Conservation (phyloP, 2,113 vertebrate species). For the Phainopepla nitens region DNA sequence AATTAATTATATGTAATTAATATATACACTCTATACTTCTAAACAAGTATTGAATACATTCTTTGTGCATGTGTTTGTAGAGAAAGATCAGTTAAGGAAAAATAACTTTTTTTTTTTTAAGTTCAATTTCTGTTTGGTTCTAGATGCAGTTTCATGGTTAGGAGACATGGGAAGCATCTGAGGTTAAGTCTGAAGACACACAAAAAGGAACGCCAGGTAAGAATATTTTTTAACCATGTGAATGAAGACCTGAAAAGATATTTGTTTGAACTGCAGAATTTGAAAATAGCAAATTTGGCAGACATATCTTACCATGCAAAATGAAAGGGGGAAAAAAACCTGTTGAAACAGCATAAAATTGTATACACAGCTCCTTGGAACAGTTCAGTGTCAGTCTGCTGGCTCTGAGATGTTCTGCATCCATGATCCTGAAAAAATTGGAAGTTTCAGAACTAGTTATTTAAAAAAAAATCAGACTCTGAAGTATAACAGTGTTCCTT, state of each 20-base stretch:
- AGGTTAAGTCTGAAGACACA: not conserved
- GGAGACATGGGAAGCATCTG: not conserved
- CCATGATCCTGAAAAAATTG: not conserved
- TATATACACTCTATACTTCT: not conserved
- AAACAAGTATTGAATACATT: not conserved
- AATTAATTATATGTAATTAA: not conserved
- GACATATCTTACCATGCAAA: not conserved
- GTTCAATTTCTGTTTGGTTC: not conserved
- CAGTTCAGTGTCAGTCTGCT: not conserved
- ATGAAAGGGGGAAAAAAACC: not conserved
- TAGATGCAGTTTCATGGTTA: not conserved
- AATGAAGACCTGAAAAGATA: not conserved
- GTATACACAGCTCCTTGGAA: not conserved
- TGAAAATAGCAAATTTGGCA: not conserved
- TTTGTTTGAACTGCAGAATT: not conserved
- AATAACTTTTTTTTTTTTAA: not conserved
- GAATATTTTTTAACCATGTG: not conserved
- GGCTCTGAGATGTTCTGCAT: not conserved
- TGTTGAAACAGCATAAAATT: not conserved
- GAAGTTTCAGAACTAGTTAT: not conserved
- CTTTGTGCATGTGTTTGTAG: not conserved
- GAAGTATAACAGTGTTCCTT: not conserved
- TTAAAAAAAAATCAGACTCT: not conserved
- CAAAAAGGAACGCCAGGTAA: not conserved
- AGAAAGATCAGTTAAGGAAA: not conserved